These are phyloP conservation scores for Parazoanthus swiftii DNA, from an alignment of 92 coral and sea anemone species.

Conservation along the genomic window DNA sequence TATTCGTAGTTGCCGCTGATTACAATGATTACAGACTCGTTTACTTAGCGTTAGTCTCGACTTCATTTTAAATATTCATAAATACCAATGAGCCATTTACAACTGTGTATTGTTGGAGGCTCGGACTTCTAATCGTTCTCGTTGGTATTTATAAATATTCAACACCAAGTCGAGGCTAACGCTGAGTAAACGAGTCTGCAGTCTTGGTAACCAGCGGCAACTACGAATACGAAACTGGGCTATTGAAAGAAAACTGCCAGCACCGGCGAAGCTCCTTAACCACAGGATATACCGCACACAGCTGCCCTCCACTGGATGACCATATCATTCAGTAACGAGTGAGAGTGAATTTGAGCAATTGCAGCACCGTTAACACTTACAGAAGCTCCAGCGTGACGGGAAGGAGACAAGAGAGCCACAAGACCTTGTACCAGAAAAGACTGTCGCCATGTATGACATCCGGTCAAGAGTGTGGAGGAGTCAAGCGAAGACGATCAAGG, in stretches of 20 bases:
- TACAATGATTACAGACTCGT: no score
- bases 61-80: no score
- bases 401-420: conserved; percentile 17
- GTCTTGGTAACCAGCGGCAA: no score
- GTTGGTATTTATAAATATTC: no score
- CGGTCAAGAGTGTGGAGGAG: conserved; percentile 38
- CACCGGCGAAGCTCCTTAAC: conserved; percentile 50
- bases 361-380: conserved; percentile 49
- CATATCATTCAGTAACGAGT: conserved; percentile 34
- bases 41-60: no score
- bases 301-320: conserved; percentile 57
- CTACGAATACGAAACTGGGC: no score
- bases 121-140: no score
- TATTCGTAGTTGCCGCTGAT: no score
- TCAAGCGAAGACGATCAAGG: conserved; percentile 24
- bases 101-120: no score
- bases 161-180: no score
- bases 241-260: conserved; percentile 50
- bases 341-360: conserved; percentile 49
- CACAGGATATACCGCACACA: conserved; percentile 55
- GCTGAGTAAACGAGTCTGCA: no score
- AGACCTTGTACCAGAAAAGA: conserved; percentile 47
- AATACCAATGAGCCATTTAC: no score
- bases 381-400: conserved; percentile 43
- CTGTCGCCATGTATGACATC: conserved; percentile 46